Percentiles rank a stretch among this genome's conserved stretches.
phyloP scores from a whole-genome alignment of 2,113 vertebrate genomes.

The Hyaena hyaena region DNA sequence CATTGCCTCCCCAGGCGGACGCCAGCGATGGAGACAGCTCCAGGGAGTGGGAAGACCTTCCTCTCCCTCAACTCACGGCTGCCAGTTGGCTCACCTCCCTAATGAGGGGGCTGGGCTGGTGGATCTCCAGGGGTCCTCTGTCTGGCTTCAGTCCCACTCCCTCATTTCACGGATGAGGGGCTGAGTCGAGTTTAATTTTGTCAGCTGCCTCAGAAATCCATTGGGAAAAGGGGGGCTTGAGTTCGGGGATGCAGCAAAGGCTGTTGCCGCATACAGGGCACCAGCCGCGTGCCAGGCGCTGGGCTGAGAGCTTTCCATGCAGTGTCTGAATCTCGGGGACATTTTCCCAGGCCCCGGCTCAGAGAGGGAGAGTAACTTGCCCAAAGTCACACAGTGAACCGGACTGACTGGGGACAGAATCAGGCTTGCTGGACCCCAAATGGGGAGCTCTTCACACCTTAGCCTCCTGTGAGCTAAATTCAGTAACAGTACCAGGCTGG shows the following conservation, averaged over 20 bases:
- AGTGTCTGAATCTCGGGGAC: not conserved
- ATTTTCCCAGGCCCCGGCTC: not conserved
- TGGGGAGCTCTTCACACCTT: not conserved
- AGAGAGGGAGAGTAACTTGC: not conserved
- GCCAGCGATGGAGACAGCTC: not conserved
- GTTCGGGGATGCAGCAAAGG: not conserved
- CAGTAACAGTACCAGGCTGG: not conserved
- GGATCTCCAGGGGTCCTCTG: conserved; percentile 40
- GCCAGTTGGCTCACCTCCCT: not conserved
- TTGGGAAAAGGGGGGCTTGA: conserved; percentile 27
- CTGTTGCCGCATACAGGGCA: not conserved
- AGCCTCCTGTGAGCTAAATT: not conserved
- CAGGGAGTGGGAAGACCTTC: not conserved
- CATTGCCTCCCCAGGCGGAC: not conserved
- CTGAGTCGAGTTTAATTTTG: conserved; percentile 75
- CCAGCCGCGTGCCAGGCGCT: not conserved
- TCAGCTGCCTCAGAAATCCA: conserved; percentile 77
- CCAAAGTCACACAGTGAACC: not conserved
- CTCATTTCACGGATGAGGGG: conserved; percentile 79
- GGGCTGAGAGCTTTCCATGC: not conserved
- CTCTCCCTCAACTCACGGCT: not conserved
- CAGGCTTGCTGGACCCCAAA: not conserved
- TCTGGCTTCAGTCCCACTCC: conserved; percentile 44
- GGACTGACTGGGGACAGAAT: not conserved
- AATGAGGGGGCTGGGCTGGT: conserved; percentile 1